These are phyloP conservation scores for Camponotus pennsylvanicus DNA, from an alignment of 1,140 invertebrate species.

Conservation along the genomic window DNA sequence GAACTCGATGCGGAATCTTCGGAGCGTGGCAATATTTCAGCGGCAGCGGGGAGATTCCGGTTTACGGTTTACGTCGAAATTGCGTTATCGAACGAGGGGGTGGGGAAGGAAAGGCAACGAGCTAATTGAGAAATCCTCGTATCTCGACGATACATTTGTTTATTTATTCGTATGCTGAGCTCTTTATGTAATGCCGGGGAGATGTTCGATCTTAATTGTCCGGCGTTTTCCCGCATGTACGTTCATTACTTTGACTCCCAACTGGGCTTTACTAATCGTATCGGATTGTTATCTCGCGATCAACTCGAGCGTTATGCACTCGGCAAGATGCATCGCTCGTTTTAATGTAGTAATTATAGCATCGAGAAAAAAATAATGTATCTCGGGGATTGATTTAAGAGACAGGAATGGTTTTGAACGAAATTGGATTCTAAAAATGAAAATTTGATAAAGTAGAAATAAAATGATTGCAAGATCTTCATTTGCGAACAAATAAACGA, in stretches of 20 bases:
- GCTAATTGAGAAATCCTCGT: slow-evolving; percentile 40
- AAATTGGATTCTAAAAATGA: slow-evolving; percentile 18
- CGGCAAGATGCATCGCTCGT: neutral
- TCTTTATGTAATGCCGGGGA: neutral
- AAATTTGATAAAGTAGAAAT: slow-evolving; percentile 1
- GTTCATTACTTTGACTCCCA: slow-evolving; percentile 16
- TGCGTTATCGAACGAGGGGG: slow-evolving; percentile 31
- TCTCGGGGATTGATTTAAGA: slow-evolving; percentile 33
- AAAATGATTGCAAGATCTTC: neutral
- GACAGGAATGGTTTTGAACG: neutral
- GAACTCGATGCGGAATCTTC: slow-evolving; percentile 49
- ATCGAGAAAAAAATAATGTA: neutral
- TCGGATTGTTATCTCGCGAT: slow-evolving; percentile 41
- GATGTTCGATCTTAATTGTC: slow-evolving; percentile 50
- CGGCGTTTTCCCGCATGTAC: slow-evolving; percentile 23
- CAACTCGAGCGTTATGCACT: neutral
- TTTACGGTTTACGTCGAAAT: slow-evolving; percentile 35
- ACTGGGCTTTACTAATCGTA: slow-evolving; percentile 47
- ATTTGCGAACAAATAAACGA: neutral
- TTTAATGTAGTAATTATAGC: slow-evolving; percentile 31
- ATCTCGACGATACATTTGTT: slow-evolving; percentile 50
- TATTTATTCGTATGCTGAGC: slow-evolving; percentile 4
- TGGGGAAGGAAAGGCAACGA: neutral
- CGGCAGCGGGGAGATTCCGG: slow-evolving; percentile 18
- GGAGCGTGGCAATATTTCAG: slow-evolving; percentile 47